Evolutionary conservation across 2,113 vertebrate genomes (phyloP), one percentile per base, ranked within the genome.

Genomic region (Paratilapia polleni): DNA sequence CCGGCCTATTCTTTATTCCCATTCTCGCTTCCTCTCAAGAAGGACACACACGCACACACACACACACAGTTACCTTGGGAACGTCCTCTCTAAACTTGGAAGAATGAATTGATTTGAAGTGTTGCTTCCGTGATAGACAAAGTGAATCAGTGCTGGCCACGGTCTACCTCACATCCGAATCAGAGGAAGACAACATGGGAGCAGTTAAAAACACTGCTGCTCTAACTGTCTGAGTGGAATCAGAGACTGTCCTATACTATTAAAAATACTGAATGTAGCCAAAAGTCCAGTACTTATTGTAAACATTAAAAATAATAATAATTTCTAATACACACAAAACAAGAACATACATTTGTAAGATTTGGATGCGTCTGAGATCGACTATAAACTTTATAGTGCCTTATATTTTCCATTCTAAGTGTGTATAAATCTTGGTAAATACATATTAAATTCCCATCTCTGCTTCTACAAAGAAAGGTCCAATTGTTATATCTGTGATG

Each of bases 1-100:
- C 88, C 63, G 84, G 81, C 80, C 79, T 80, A 70, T 84, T 87
- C 85, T 86, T 91, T 85, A 87, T 89, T 88, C 87, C 87, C 70
- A 41, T 87, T 90, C 84, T 87, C 52, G 80, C 93, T 93, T 94
- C 93, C 92, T 91, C 83, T 89, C 38, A 49, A 90, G 73, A 66
- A 74, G 73, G 14, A 80, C 76, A 52, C 75, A 64, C 49, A 62
- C 20, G 1, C 36, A 38, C 31, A 60, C 59, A 78, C 64, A 61
- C 22, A 57, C 61, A 62, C 57, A 84, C 15, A 83, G 80, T 73
- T 81, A 58, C 84, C 82, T 77, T 61, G 58, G 87, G 83, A 89
- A 78, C 77, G 58, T 34, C 85, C 63, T 22, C 77, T 62, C 54
- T 52, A 80, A 82, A 90, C 66, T 63, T 34, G 12, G 6, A 78